A percentile compares a stretch with the other conserved stretches of the same genome.
phyloP scores from a whole-genome alignment of 1,140 invertebrate species.

The Drosophila orosa region DNA sequence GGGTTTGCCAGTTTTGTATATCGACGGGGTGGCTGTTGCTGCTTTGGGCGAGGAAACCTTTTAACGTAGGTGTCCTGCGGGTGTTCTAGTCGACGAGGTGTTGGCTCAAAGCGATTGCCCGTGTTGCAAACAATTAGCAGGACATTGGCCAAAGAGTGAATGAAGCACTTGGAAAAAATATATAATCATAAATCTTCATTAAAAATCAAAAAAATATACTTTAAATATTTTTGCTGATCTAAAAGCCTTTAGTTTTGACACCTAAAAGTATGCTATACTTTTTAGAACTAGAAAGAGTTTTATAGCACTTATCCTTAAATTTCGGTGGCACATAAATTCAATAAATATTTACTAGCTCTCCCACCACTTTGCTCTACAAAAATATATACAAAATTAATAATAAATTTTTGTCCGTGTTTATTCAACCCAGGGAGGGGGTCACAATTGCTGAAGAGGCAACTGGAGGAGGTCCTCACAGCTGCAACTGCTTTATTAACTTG shows the following conservation, averaged over 20 bases:
- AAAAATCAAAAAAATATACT: background rate
- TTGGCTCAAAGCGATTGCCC: constrained; percentile 61
- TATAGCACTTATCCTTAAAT: background rate
- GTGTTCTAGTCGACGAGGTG: constrained; percentile 60
- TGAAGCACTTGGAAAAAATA: background rate
- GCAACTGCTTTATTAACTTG: constrained; percentile 71
- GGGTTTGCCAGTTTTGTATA: background rate
- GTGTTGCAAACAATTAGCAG: constrained; percentile 71
- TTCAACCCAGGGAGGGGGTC: background rate
- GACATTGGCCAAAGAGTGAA: constrained; percentile 45
- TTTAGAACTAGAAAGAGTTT: too few relatives aligned
- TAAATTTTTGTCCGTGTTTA: constrained; percentile 4
- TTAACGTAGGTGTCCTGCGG: constrained; percentile 58
- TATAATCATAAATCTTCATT: background rate
- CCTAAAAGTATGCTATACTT: background rate
- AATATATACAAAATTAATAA: background rate
- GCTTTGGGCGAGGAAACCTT: constrained; percentile 56
- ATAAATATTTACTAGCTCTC: background rate
- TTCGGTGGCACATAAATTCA: background rate
- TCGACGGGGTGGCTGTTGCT: constrained; percentile 5
- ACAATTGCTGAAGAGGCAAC: constrained; percentile 2
- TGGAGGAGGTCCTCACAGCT: constrained; percentile 26
- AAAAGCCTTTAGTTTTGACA: background rate
- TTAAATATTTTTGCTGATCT: background rate
- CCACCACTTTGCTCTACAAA: background rate